phyloP scores from a whole-genome alignment of 1,140 invertebrate genomes.

The Bicyclus anynana region DNA sequence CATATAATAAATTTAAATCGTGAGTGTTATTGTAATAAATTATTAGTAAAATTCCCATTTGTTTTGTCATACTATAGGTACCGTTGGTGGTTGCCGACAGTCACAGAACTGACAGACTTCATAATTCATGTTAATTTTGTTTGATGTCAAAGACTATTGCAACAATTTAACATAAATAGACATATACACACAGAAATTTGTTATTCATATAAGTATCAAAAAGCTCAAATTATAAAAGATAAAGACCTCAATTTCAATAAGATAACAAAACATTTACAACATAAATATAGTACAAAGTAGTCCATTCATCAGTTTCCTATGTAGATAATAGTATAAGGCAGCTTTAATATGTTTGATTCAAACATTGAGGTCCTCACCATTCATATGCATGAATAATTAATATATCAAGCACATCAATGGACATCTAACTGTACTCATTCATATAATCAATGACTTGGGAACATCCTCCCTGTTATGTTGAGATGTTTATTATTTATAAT shows the following conservation, averaged over 20 bases:
- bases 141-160: too few relatives aligned
- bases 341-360: background rate
- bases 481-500: background rate
- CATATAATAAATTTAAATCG: too few relatives aligned
- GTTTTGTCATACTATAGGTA: too few relatives aligned
- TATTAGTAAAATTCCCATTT: too few relatives aligned
- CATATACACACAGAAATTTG: too few relatives aligned
- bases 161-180: too few relatives aligned
- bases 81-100: too few relatives aligned
- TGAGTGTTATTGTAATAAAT: too few relatives aligned
- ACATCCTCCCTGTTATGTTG: conserved; percentile 9
- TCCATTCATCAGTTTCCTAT: conserved; percentile 32
- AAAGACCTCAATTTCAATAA: background rate
- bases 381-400: conserved; percentile 65
- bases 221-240: background rate
- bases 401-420: conserved; percentile 27
- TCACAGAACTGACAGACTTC: too few relatives aligned
- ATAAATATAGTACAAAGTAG: background rate
- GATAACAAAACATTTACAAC: background rate
- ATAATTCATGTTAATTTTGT: too few relatives aligned
- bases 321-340: conserved; percentile 15
- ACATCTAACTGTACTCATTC: conserved; percentile 25
- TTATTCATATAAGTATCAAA: background rate
- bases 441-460: conserved; percentile 15
- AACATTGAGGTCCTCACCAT: conserved; percentile 34